Evolutionary conservation across 2,113 vertebrate species (phyloP).

Genomic region (Microcebus murinus): DNA sequence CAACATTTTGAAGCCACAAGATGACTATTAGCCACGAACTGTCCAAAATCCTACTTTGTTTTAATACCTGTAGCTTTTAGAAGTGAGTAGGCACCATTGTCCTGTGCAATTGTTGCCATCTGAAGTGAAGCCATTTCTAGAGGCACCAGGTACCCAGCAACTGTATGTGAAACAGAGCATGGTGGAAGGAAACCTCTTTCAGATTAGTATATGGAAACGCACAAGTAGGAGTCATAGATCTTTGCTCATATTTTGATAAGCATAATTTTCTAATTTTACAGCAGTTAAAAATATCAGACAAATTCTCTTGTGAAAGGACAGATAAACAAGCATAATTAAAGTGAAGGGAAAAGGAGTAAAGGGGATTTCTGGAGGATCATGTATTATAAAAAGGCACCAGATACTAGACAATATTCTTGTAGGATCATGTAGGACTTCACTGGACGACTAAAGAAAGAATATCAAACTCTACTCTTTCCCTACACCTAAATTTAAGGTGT

Average conservation of each 20-base stretch:
- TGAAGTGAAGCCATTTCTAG: neutral
- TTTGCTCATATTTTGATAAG: neutral
- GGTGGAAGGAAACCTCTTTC: neutral
- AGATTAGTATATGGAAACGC: neutral
- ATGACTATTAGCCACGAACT: neutral
- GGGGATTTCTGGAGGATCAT: neutral
- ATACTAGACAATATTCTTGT: neutral
- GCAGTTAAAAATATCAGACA: neutral
- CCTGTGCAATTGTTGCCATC: neutral
- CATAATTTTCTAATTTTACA: neutral
- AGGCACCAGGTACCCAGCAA: neutral
- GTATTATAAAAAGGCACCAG: neutral
- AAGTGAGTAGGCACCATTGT: accelerated
- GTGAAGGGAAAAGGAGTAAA: neutral
- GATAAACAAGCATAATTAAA: neutral
- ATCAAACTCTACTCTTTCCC: neutral
- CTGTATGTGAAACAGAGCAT: neutral
- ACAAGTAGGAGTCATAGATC: neutral
- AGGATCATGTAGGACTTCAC: neutral
- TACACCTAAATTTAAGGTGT: neutral
- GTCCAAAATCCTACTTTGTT: neutral
- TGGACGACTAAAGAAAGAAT: neutral
- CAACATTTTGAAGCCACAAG: neutral
- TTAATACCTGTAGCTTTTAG: neutral
- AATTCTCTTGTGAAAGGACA: neutral